Evolutionary conservation across 2,888 invertebrate genomes (phyloP), one percentile per base, ranked within the genome.

Genomic region (Andrena flavipes): DNA sequence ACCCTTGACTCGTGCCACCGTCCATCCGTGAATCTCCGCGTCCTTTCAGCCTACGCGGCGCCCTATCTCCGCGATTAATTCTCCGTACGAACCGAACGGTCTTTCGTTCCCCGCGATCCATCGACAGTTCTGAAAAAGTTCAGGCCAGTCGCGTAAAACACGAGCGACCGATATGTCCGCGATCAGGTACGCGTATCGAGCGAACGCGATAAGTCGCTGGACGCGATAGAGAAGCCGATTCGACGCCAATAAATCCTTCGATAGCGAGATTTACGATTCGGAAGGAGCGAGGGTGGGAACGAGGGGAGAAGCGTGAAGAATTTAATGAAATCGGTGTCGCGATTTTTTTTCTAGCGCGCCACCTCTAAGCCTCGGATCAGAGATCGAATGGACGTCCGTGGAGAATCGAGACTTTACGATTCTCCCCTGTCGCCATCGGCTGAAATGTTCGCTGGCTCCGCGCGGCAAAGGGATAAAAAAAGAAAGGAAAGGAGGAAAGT

Each of bases 181-280:
- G 42, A 42, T 42, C 42, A 42, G 42, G 42, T 42, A 3, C 35
- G 35, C 13, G 13, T 42, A 1, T 42, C 42, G 42, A 5, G 42
- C 42, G 29, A 30, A 65, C 68, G 68, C 85, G 85, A 89, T 86
- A 89, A 89, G 88, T 85, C 86, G 77, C 76, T 59, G 75, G 78
- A 74, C 72, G 84, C 88, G 89, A 90, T 88, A 82, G 89, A 87
- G 90, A 90, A 82, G 76, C 80, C 83, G 87, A 88, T 88, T 89
- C 87, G 78, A 78, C 65, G 89, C 84, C 86, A 84, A 87, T 91
- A 89, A 90, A 91, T 91, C 91, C 88, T 82, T 83, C 88, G 86
- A 89, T 90, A 87, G 91, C 84, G 84, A 88, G 91, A 92, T 91
- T 92, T 91, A 89, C 87, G 88, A 86, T 75, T 87, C 29, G 59